A percentile compares a stretch with the other conserved stretches of the same genome.
phyloP scores from a whole-genome alignment of 2,113 vertebrate species.

The Datnioides undecimradiatus region DNA sequence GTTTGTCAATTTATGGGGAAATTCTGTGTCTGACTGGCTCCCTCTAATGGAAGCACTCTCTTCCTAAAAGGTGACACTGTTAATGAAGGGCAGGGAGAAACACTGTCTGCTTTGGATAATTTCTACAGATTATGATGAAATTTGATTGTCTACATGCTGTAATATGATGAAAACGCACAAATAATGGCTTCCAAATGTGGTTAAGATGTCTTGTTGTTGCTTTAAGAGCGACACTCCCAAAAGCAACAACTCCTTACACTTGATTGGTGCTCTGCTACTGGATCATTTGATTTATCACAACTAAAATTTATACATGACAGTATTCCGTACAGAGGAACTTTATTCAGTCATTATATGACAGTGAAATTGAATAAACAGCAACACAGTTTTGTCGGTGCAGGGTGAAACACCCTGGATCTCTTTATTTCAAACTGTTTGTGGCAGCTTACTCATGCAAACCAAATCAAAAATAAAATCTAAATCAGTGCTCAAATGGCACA shows the following conservation, averaged over 20 bases:
- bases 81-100: not conserved
- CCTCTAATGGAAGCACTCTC: conserved; percentile 64
- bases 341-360: not conserved
- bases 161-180: not conserved
- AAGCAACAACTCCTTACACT: conserved; percentile 2
- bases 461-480: conserved; percentile 10
- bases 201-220: conserved; percentile 25
- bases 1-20: conserved; percentile 11
- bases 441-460: not conserved
- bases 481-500: conserved; percentile 14
- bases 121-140: not conserved
- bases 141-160: conserved; percentile 1
- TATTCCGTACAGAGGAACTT: conserved; percentile 9
- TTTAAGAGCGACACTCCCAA: conserved; percentile 18
- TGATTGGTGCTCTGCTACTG: conserved; percentile 46
- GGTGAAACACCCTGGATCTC: not conserved
- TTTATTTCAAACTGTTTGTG: not conserved
- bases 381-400: not conserved
- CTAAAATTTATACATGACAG: conserved; percentile 2
- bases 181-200: conserved; percentile 4
- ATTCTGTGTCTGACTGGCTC: conserved; percentile 54
- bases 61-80: conserved; percentile 12
- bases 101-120: not conserved
- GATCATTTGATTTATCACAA: conserved; percentile 10
- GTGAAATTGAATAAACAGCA: not conserved